These are phyloP conservation scores for Tympanuchus pallidicinctus DNA, from an alignment of 2,113 vertebrate genomes.

Conservation along the genomic window DNA sequence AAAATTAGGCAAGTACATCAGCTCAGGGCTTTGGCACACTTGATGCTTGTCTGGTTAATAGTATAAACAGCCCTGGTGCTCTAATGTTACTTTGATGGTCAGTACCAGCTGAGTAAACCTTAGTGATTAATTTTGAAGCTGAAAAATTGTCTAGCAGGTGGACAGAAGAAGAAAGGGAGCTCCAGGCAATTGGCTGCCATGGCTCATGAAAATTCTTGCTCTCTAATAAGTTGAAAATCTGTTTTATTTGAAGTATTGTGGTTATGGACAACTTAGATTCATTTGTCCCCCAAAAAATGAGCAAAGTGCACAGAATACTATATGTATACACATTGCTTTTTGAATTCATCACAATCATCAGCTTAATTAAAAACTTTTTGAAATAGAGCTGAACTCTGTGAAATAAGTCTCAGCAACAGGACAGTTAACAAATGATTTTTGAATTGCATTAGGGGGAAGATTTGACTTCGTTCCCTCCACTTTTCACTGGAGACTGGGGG, in stretches of 20 bases:
- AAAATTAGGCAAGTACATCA: neutral
- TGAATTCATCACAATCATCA: neutral
- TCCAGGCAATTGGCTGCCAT: neutral
- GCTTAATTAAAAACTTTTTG: neutral
- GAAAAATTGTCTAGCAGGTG: neutral
- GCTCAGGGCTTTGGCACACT: neutral
- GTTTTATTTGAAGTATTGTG: neutral
- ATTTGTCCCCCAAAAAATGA: neutral
- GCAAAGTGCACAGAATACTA: neutral
- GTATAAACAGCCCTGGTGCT: neutral
- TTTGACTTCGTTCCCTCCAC: neutral
- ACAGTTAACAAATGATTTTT: neutral
- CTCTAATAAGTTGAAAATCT: neutral
- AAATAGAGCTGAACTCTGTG: neutral
- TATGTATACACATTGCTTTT: neutral
- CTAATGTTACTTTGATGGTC: neutral
- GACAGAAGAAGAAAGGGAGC: neutral
- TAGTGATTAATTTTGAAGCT: neutral
- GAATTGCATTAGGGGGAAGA: neutral
- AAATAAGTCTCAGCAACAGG: neutral
- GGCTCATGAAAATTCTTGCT: neutral
- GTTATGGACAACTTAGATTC: neutral
- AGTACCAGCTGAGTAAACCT: neutral
- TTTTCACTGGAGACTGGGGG: neutral
- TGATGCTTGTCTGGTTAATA: neutral